Evolutionary conservation across 1,140 invertebrate species (phyloP).

Genomic region (Drosophila tani): DNA sequence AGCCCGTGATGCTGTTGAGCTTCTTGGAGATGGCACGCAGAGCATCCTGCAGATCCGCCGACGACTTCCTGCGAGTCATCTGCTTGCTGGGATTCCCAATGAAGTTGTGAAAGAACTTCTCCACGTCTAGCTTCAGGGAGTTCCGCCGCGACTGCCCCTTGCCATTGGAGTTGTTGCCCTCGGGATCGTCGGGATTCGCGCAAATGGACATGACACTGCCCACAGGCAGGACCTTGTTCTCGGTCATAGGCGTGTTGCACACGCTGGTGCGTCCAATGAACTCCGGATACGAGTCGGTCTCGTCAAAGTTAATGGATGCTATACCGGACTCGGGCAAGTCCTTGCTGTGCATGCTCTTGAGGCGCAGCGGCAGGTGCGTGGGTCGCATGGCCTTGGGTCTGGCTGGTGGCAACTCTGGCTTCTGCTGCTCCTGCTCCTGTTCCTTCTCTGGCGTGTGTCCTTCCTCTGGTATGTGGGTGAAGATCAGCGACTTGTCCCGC

Average conservation of each 20-base stretch:
- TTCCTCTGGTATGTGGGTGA: constrained; percentile 92
- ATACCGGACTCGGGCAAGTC: constrained; percentile 86
- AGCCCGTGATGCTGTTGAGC: constrained; percentile 77
- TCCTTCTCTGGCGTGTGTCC: constrained; percentile 60
- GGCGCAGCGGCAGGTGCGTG: constrained; percentile 86
- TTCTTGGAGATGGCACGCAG: constrained; percentile 86
- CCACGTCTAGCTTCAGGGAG: constrained; percentile 74
- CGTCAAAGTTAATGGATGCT: constrained; percentile 83
- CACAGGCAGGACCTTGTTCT: constrained; percentile 90
- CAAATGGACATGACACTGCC: constrained; percentile 90
- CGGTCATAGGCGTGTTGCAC: constrained; percentile 90
- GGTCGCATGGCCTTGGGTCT: constrained; percentile 84
- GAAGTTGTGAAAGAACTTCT: constrained; percentile 82
- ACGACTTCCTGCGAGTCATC: constrained; percentile 78
- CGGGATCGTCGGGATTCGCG: constrained; percentile 85
- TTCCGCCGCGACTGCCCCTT: constrained; percentile 63
- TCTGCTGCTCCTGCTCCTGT: constrained; percentile 45
- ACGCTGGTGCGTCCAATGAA: constrained; percentile 89
- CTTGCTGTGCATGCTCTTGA: constrained; percentile 86
- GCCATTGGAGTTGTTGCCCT: constrained; percentile 64
- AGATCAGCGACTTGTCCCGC: constrained; percentile 91
- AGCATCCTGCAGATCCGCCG: constrained; percentile 87
- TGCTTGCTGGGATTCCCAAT: constrained; percentile 79
- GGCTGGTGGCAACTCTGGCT: constrained; percentile 41
- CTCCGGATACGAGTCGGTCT: constrained; percentile 84